Evolutionary conservation across 2,888 invertebrate species (phyloP), one percentile per base, ranked within the genome.

Genomic region (Drosophila koepferae): DNA sequence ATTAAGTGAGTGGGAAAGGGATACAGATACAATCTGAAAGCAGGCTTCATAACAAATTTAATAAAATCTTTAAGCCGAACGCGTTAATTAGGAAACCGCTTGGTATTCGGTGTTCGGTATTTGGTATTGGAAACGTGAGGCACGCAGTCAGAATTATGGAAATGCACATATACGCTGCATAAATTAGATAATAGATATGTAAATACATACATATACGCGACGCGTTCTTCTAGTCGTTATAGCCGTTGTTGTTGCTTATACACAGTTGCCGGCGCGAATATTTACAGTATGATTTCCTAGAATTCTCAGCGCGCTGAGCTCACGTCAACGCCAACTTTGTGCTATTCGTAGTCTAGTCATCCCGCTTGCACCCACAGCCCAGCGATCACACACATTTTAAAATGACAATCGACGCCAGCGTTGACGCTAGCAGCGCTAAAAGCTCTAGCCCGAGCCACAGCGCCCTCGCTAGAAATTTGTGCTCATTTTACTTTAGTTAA

Each of bases 401-500:
- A 74, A 46, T 65, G 63, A 68, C 77, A 80, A 48, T 43, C 76
- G 71, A 23, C 31, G 54, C 23, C 31, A 31, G 18, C 72, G 58
- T 46, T 38, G 56, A 31, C 65, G 58, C n/a, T 40, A 46, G 40
- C 70, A 53, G 56, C 53, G 43, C 4, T 40, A 28, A 76, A 76
- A 76, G 76, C 71, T 69, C 74, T 53, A 67, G 66, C 53, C 48
- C 40, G 49, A 64, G 58, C 18, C 34, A 40, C 28, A n/a, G 44
- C 46, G 20, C n/a, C 46, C 36, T 46, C 31, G 76, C 72, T 71
- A 81, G 70, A 77, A 62, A 65, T 80, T 74, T 72, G 63, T 65
- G 63, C 78, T 85, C 90, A 85, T 77, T 85, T 87, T 78, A 87
- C 72, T 90, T 87, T 87, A 87, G 86, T 83, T 84, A 91, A 91